Evolutionary conservation across 2,113 vertebrate genomes (phyloP).

Genomic region (Phrynosoma platyrhinos): DNA sequence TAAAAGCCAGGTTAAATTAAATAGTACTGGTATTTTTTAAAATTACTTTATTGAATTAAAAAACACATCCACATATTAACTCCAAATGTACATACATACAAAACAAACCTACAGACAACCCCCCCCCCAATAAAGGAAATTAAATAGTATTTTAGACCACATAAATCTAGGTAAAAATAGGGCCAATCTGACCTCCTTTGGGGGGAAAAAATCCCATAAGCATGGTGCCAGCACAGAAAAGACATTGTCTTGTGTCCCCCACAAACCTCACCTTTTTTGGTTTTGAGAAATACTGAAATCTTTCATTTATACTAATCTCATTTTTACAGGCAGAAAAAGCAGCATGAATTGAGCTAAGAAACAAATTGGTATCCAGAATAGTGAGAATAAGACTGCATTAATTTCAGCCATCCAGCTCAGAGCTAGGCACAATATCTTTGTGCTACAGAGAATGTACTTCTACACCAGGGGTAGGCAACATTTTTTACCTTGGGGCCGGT

Average conservation of each 20-base stretch:
- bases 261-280: neutral
- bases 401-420: neutral
- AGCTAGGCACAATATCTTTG: neutral
- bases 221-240: neutral
- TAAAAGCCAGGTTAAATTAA: neutral
- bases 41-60: too few species aligned
- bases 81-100: too few species aligned
- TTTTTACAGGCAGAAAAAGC: neutral
- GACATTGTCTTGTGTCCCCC: neutral
- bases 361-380: neutral
- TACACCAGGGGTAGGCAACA: too few species aligned
- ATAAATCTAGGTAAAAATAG: neutral
- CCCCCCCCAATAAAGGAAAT: neutral
- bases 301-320: neutral
- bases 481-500: too few species aligned
- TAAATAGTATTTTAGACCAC: neutral
- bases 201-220: neutral
- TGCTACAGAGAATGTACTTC: neutral
- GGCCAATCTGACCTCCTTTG: neutral
- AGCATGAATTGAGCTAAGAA: neutral
- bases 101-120: too few species aligned
- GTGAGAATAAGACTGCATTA: too few species aligned
- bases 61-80: too few species aligned
- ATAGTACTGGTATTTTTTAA: neutral
- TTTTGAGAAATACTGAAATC: neutral